Conservation (phyloP, 2,888 invertebrate species). For the Microplitis deprimator region DNA sequence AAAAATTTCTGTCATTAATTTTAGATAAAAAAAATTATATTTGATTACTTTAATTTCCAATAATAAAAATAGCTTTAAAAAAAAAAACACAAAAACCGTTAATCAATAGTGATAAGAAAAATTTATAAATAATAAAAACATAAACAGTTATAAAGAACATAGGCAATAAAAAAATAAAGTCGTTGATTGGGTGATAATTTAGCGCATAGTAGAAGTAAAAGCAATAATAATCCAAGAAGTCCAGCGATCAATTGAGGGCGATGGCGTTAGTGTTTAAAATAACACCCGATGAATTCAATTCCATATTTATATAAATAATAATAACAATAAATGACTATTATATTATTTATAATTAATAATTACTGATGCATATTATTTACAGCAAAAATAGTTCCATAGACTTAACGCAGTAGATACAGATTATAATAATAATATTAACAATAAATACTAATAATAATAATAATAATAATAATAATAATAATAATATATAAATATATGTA, state of each 20-base stretch:
- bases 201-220: slow-evolving; percentile 66
- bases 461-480: slow-evolving; percentile 41
- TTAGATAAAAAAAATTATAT: background rate
- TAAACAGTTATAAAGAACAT: slow-evolving; percentile 22
- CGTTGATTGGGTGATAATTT: slow-evolving; percentile 14
- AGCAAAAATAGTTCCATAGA: slow-evolving; percentile 65
- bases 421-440: background rate
- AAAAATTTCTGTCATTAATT: no score
- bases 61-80: background rate
- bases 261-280: slow-evolving; percentile 69
- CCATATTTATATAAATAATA: slow-evolving; percentile 4
- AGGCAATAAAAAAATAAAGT: background rate
- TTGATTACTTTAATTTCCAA: background rate
- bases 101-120: background rate
- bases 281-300: slow-evolving; percentile 68
- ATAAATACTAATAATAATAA: background rate
- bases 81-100: background rate
- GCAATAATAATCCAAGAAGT: slow-evolving; percentile 65
- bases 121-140: background rate
- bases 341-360: slow-evolving; percentile 7
- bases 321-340: background rate
- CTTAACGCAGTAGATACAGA: slow-evolving; percentile 46
- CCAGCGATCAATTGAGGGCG: slow-evolving; percentile 70
- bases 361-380: slow-evolving; percentile 70
- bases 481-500: slow-evolving; percentile 53